Percentiles rank a stretch among this genome's conserved stretches.
Conservation (phyloP, 2,888 invertebrate species). For the Zhengitettix transpicula region DNA sequence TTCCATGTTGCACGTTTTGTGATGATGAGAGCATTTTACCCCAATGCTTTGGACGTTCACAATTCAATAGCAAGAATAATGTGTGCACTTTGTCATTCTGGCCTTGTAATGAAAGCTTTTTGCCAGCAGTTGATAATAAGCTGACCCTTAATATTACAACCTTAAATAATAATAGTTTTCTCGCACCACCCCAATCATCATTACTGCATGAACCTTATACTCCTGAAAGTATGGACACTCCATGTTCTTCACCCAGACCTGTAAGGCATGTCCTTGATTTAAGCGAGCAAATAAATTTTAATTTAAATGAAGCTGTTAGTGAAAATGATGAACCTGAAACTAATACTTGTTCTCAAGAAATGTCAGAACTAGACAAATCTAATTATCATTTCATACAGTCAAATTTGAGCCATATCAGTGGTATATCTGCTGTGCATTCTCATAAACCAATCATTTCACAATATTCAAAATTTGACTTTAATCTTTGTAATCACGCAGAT, state of each 20-base stretch:
- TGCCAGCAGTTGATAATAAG: neutral
- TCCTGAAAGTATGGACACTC: constrained; percentile 66
- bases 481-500: too few relatives aligned
- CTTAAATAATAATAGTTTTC: constrained; percentile 1
- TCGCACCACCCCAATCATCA: constrained; percentile 23
- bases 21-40: neutral
- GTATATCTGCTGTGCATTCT: too few relatives aligned
- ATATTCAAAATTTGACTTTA: too few relatives aligned
- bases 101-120: neutral
- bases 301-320: too few relatives aligned
- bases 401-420: too few relatives aligned
- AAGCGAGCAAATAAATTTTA: neutral
- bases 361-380: too few relatives aligned
- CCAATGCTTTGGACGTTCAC: neutral
- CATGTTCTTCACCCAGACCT: constrained; percentile 36
- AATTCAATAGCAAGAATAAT: neutral
- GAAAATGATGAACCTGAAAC: too few relatives aligned
- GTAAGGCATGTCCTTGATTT: constrained; percentile 14
- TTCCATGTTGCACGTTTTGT: constrained; percentile 29
- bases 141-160: neutral
- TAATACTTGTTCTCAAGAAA: too few relatives aligned
- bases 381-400: too few relatives aligned
- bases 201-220: constrained; percentile 55
- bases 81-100: neutral
- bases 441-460: too few relatives aligned